Conservation (phyloP, 1,140 invertebrate genomes). For the Nasonia vitripennis region DNA sequence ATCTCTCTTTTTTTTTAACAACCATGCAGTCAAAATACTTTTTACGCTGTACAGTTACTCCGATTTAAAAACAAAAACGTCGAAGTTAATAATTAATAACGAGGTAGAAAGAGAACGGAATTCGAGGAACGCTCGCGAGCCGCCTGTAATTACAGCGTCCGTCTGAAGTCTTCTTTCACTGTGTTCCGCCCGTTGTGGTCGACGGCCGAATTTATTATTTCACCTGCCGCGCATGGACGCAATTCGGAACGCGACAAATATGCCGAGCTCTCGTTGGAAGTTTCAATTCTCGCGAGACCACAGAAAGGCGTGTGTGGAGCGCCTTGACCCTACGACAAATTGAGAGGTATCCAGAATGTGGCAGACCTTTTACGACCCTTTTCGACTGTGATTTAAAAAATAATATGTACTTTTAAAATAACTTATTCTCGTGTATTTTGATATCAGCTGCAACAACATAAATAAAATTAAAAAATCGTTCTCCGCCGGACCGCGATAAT, state of each 20-base stretch:
- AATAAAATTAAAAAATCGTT: neutral
- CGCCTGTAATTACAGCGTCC: conserved; percentile 43
- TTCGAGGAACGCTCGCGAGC: conserved; percentile 37
- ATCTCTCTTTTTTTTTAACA: too few relatives aligned
- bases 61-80: too few relatives aligned
- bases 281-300: conserved; percentile 59
- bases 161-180: neutral
- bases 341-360: conserved; percentile 57
- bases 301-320: conserved; percentile 41
- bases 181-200: neutral
- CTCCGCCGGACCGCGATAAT: neutral
- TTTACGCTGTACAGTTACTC: too few relatives aligned
- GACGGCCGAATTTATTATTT: neutral
- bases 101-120: conserved; percentile 2
- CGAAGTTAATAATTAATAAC: neutral
- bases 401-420: too few relatives aligned
- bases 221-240: neutral
- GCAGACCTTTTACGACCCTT: conserved; percentile 47
- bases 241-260: conserved; percentile 62
- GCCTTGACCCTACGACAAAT: conserved; percentile 57
- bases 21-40: too few relatives aligned
- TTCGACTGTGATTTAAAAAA: neutral
- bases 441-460: too few relatives aligned
- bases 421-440: too few relatives aligned
- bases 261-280: conserved; percentile 65